Percentiles rank a stretch among this genome's conserved stretches.
Evolutionary conservation across 1,140 invertebrate species (phyloP).

Genomic region (Carposina sasakii): DNA sequence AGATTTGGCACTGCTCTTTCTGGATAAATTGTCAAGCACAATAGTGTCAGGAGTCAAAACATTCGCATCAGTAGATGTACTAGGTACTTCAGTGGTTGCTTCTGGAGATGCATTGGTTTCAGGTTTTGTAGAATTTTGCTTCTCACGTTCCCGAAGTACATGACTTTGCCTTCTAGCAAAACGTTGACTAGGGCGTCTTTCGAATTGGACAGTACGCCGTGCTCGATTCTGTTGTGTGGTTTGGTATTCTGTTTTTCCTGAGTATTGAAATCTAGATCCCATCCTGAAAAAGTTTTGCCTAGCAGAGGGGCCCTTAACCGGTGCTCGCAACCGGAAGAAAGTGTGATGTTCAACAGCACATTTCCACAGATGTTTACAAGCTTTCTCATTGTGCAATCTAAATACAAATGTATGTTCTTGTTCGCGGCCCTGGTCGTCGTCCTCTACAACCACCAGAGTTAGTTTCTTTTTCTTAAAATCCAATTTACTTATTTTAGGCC

Average conservation of each 20-base stretch:
- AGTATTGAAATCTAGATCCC: constrained; percentile 96
- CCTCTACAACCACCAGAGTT: constrained; percentile 95
- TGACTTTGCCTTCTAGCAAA: constrained; percentile 93
- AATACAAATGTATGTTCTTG: constrained; percentile 96
- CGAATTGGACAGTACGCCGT: constrained; percentile 93
- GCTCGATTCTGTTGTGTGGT: constrained; percentile 92
- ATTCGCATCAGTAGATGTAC: constrained; percentile 41
- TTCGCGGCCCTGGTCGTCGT: constrained; percentile 94
- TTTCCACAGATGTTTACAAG: constrained; percentile 99
- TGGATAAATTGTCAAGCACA: constrained; percentile 57
- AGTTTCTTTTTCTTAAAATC: constrained; percentile 98
- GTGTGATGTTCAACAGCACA: constrained; percentile 99
- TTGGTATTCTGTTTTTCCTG: constrained; percentile 96
- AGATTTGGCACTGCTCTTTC: constrained; percentile 67
- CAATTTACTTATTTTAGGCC: constrained; percentile 95
- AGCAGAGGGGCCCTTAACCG: constrained; percentile 90
- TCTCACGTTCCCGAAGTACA: constrained; percentile 83
- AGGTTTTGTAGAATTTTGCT: constrained; percentile 67
- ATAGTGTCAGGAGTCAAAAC: constrained; percentile 46
- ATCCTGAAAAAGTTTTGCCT: constrained; percentile 97
- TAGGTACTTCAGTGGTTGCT: constrained; percentile 46
- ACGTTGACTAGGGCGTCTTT: constrained; percentile 95
- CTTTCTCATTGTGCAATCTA: constrained; percentile 94
- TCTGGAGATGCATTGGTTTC: constrained; percentile 48
- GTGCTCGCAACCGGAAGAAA: constrained; percentile 95